These are phyloP conservation scores for Drosophila koepferae DNA, from an alignment of 2,888 invertebrate species.

Conservation along the genomic window DNA sequence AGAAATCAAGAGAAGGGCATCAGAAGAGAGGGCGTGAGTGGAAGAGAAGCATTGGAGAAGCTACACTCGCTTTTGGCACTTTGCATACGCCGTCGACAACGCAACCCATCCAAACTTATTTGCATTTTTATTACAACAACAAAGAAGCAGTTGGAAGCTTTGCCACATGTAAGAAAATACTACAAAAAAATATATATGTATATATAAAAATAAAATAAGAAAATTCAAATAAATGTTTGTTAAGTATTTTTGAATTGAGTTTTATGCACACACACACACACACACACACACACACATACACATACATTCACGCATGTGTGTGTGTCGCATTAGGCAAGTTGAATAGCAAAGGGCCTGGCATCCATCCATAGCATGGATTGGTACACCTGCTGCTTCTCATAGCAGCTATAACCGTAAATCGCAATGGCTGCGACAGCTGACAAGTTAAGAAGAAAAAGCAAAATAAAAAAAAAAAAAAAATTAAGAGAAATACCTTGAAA, in stretches of 20 bases:
- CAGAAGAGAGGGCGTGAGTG: no score
- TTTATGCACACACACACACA: constrained; percentile 51
- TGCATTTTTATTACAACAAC: constrained; percentile 80
- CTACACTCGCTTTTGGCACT: constrained; percentile 72
- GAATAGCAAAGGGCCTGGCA: constrained; percentile 48
- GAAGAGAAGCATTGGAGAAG: neutral
- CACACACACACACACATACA: constrained; percentile 38
- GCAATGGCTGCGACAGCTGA: constrained; percentile 58
- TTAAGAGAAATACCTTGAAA: constrained; percentile 14
- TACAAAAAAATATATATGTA: constrained; percentile 20
- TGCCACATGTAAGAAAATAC: constrained; percentile 46
- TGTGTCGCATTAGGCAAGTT: constrained; percentile 53
- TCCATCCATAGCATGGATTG: constrained; percentile 52
- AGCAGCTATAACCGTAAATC: constrained; percentile 53
- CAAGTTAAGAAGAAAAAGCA: constrained; percentile 8
- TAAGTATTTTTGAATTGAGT: constrained; percentile 80
- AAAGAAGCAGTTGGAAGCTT: constrained; percentile 51
- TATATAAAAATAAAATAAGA: constrained; percentile 29
- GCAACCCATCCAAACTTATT: constrained; percentile 74
- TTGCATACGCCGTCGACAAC: constrained; percentile 67
- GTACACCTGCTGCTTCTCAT: constrained; percentile 73
- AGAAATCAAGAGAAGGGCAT: neutral
- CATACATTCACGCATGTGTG: constrained; percentile 8
- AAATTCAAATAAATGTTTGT: constrained; percentile 80
- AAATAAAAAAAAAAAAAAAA: constrained; percentile 1